Conservation (phyloP, 2,113 vertebrate species). For the Dascyllus trimaculatus region DNA sequence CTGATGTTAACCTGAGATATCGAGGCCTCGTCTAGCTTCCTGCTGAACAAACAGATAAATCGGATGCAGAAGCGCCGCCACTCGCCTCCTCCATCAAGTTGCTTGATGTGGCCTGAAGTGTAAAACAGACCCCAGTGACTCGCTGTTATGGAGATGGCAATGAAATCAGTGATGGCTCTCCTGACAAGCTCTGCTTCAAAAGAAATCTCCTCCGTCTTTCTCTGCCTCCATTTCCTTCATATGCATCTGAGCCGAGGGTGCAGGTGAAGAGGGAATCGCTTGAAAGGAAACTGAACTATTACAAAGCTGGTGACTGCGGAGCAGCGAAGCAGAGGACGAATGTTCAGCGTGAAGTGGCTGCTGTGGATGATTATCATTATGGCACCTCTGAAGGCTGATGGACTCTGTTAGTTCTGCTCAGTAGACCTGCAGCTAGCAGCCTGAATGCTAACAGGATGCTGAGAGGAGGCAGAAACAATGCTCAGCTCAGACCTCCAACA, state of each 20-base stretch:
- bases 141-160: slow-evolving; percentile 39
- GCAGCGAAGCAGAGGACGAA: background rate
- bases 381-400: slow-evolving; percentile 24
- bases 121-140: slow-evolving; percentile 58
- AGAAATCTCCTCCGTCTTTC: background rate
- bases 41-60: slow-evolving; percentile 61
- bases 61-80: slow-evolving; percentile 32
- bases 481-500: background rate
- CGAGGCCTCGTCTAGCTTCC: slow-evolving; percentile 44
- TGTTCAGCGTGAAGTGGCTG: slow-evolving; percentile 16
- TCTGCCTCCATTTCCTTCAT: slow-evolving; percentile 2
- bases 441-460: background rate
- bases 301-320: slow-evolving; percentile 8
- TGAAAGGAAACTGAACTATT: slow-evolving; percentile 35
- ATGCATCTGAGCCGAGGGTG: slow-evolving; percentile 20
- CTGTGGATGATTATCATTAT: slow-evolving; percentile 21
- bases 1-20: slow-evolving; percentile 47
- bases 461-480: background rate
- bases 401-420: slow-evolving; percentile 16
- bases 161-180: slow-evolving; percentile 26
- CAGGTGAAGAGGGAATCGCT: slow-evolving; percentile 38
- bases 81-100: slow-evolving; percentile 37
- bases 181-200: slow-evolving; percentile 31
- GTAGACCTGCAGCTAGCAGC: background rate
- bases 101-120: slow-evolving; percentile 59